Base-by-base conservation (phyloP, 2,888 invertebrate species). In the Parnassius apollo region DNA sequence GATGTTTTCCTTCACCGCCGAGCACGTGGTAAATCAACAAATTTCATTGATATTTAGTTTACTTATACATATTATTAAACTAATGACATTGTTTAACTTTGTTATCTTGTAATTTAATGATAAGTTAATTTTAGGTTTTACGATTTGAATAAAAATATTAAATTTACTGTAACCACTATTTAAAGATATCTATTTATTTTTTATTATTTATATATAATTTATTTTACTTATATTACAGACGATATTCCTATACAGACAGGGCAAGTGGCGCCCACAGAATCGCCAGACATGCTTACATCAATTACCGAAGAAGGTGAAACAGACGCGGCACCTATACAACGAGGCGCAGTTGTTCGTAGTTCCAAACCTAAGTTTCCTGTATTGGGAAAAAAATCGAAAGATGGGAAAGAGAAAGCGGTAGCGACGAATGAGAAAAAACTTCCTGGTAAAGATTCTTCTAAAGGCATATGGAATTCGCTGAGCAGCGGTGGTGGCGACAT, bases 221-320 rank as follows among this genome's bases (percentile, higher is more conserved):
- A 35, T 35, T 35, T 35, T 35, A 35, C 7, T 35, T 35, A 35
- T n/a, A 13, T 57, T 59, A 3, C 92, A 96, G 97, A 97, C 92
- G 97, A 97, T 86, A 97, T 97, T 88, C 97, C 97, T 55, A 97
- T 97, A 76, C 96, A 96, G 92, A 93, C 94, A 56, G 93, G 93
- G 11, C 94, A 94, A 76, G 93, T 93, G 55, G 93, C 93, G 62
- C 88, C 92, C 10, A 83, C 87, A 7, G 95, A 94, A 62, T 91
- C 91, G 2, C 91, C 92, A 52, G 92, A 92, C 65, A 86, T 93
- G 74, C 86, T 95, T 48, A 93, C 94, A 54, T 94, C 95, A 0
- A 95, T 95, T 70, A 93, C 93, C 1, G 95, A 95, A 76, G 95
- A 95, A 75, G 92, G 93, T 71, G 93, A 95, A 85, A 76, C 93